Base-by-base conservation (phyloP, 2,888 invertebrate species). In the Netelia virgata region DNA sequence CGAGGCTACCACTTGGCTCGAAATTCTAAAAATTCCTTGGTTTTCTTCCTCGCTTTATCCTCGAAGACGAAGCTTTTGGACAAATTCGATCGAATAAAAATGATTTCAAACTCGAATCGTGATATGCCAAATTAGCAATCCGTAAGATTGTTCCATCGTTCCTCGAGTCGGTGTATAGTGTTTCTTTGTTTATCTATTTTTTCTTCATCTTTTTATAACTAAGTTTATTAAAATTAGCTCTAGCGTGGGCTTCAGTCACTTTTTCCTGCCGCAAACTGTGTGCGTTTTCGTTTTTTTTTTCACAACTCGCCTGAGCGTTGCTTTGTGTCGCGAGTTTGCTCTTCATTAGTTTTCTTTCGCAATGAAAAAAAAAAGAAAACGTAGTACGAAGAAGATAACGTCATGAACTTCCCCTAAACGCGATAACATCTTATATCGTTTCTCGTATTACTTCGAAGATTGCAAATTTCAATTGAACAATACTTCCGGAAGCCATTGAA, bases 241-340 rank as follows among this genome's bases (percentile, higher is more conserved):
- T 55, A 41, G 28, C 70, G 72, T 73, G 83, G 61, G 81, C 77
- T 74, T 84, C 84, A 84, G 84, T 84, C 84, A 84, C 77, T 81
- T 81, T 84, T 55, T 55, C 64, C 81, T 77, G 10, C 18, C 69
- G 73, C 81, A 81, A 73, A 63, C 73, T 47, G 14, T 77, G 81
- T 84, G 84, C 81, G 84, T 77, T 77, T 69, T 78, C 16, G 53
- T 36, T 74, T 73, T 59, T 63, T 55, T 68, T 70, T 61, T 75
- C 77, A 83, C 79, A 70, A 83, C 75, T 55, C 57, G 74, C 50
- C 69, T 64, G 63, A 79, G 75, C 69, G 36, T 75, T 18, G 16
- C 57, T 57, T 69, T 64, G n/a, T 43, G 11, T 43, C 43, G 16
- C 10, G 14, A 69, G 14, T 69, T 23, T 69, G 14, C 10, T 20